Percentiles rank a stretch among this genome's conserved stretches.
Conservation (phyloP, 2,888 invertebrate species). For the Sinelater perroti region DNA sequence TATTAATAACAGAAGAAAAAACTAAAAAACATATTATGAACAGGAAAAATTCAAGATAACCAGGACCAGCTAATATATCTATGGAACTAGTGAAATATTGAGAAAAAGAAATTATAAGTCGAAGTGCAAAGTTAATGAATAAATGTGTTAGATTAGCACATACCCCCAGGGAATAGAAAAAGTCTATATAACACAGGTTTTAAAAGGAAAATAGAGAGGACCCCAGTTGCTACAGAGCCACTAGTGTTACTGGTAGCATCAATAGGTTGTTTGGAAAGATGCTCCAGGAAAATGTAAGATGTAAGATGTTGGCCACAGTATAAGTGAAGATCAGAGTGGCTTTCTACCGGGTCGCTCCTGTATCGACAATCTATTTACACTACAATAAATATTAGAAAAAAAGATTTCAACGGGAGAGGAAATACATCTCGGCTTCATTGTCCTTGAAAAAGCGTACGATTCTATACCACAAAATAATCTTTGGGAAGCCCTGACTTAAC, state of each 20-base stretch:
- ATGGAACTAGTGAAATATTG: no score
- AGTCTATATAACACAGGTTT: no score
- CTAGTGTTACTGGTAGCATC: not conserved
- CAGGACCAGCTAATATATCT: no score
- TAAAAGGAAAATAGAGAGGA: no score
- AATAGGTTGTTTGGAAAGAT: conserved; percentile 9
- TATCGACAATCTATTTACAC: not conserved
- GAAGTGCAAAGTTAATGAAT: not conserved
- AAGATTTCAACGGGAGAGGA: not conserved
- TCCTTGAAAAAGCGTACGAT: conserved; percentile 2
- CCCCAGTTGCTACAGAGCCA: conserved; percentile 1
- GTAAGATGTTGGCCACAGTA: not conserved
- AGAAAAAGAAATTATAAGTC: no score
- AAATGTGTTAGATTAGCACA: not conserved
- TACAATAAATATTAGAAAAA: conserved; percentile 6
- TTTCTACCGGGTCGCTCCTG: not conserved
- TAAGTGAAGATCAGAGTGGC: conserved; percentile 5
- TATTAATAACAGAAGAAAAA: no score
- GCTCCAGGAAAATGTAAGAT: not conserved
- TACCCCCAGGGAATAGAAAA: not conserved
- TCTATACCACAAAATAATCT: not conserved
- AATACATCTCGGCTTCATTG: not conserved
- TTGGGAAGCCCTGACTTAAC: not conserved
- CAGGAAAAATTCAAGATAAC: no score
- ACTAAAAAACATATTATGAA: no score